Base-by-base conservation (phyloP, 2,888 invertebrate genomes). In the Diarsia mendica region DNA sequence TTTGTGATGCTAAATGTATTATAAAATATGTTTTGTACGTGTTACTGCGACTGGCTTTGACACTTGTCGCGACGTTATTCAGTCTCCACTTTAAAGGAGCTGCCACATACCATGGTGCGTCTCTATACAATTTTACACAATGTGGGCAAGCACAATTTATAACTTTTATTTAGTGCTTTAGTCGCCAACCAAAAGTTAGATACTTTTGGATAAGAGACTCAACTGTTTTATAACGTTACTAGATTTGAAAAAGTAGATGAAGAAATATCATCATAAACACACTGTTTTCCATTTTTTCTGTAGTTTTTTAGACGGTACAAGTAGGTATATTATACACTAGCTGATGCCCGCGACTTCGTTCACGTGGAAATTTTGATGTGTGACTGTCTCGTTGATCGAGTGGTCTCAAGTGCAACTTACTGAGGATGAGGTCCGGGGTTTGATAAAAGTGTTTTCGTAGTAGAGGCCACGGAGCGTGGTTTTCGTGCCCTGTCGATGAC, bases 41-140 rank as follows among this genome's bases (percentile, higher is more conserved):
- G 88, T 89, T 85, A 87, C 87, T 88, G 80, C 83, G 86, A 86
- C 90, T 93, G 92, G 85, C 80, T 90, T 88, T 93, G 93, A 92
- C 93, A 93, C 90, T 92, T 93, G 93, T 92, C 92, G 89, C 86
- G 87, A 89, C 89, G 91, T 91, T 91, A 89, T 90, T 90, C 90
- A 89, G 87, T 86, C 88, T 89, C 87, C 86, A 44, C 67, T 80
- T 49, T 84, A 81, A 84, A 80, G 76, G 65, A 60, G 58, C 75
- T 76, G 79, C 49, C 80, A 86, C 68, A 87, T 63, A 28, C 44
- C 48, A 72, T 70, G 44, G 18, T 49, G 64, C 64, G n/a, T 61
- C 28, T 48, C 20, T 60, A 61, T 63, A 48, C 13, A 39, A 60
- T 23, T 20, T n/a, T n/a, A 39, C 15, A n/a, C 15, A 49, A 49